Conservation (phyloP, 1,140 invertebrate genomes). For the Bombus consobrinus region DNA sequence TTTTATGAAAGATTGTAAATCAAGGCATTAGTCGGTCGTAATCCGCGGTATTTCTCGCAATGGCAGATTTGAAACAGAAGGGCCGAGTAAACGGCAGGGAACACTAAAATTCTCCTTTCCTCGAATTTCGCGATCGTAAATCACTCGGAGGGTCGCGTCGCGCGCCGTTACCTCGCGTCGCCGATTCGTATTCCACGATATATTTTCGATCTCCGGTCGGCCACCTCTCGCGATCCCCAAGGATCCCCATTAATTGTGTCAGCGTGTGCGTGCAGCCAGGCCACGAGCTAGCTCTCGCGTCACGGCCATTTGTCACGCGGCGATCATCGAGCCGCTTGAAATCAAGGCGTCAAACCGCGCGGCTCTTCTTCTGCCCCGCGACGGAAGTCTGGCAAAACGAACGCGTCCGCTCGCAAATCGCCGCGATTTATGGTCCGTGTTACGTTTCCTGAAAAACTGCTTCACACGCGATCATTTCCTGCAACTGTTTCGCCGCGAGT, state of each 20-base stretch:
- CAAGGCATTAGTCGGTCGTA: slow-evolving; percentile 3
- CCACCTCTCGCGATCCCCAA: slow-evolving; percentile 2
- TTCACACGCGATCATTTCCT: neutral
- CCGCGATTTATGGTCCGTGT: slow-evolving; percentile 17
- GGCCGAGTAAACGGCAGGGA: slow-evolving; percentile 1
- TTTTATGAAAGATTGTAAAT: neutral
- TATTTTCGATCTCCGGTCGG: slow-evolving; percentile 8
- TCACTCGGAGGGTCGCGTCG: slow-evolving; percentile 7
- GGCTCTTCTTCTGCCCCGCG: slow-evolving; percentile 22
- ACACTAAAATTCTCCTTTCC: slow-evolving; percentile 28
- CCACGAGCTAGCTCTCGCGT: neutral
- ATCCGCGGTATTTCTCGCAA: slow-evolving; percentile 36
- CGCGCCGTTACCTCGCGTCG: slow-evolving; percentile 3
- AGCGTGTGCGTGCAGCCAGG: neutral
- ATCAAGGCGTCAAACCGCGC: slow-evolving; percentile 40
- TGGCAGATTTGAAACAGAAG: slow-evolving; percentile 33
- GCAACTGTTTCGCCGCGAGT: neutral
- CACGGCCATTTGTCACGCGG: slow-evolving; percentile 31
- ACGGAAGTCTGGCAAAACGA: slow-evolving; percentile 27
- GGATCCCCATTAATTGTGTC: slow-evolving; percentile 42
- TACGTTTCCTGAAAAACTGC: slow-evolving; percentile 3
- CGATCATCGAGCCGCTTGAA: slow-evolving; percentile 36
- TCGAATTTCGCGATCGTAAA: slow-evolving; percentile 21
- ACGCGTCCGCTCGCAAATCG: slow-evolving; percentile 15
- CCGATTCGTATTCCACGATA: slow-evolving; percentile 43